Base-by-base conservation (phyloP, 2,797 vertebrate genomes). In the Oophaga sylvatica region DNA sequence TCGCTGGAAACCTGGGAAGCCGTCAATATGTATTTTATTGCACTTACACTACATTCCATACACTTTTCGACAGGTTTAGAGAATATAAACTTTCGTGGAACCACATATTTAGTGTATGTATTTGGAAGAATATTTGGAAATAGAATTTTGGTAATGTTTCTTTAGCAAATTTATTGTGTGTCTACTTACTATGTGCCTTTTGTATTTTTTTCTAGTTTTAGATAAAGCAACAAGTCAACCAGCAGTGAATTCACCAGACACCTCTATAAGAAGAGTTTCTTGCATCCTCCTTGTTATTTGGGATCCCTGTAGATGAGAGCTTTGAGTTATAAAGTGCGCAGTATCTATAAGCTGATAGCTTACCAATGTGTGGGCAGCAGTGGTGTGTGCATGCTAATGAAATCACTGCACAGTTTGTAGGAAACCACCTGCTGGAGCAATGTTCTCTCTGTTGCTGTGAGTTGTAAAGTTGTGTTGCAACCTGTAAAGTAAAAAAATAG, bases 301-400 rank as follows among this genome's bases (percentile, higher is more conserved):
- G 62, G 56, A 63, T 63, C 56, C 80, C 80, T 68, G 87, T 78
- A 57, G 80, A 86, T 77, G n/a, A 56, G 26, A 78, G 79, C 70
- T 60, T 84, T 60, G 70, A 62, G 62, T 35, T 86, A 82, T 63
- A 85, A 80, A 89, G 80, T 81, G 83, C 78, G 57, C 78, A 76
- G 68, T 78, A 78, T 82, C 79, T 88, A 79, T 84, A 88, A 84
- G 84, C 75, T 86, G 84, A 82, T 86, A 89, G 62, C 71, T 86
- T 71, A 83, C 84, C 60, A 75, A 83, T 15, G 63, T 71, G 79
- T 79, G 77, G 84, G 84, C 41, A 78, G 79, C 53, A 20, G 29
- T 81, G 77, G 63, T 62, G 62, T 81, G 60, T 78, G 62, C 79
- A 81, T 78, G 84, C 53, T 86, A 79, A 89, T 83, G 62, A 89